These are phyloP conservation scores for Eulemur mongoz DNA, from an alignment of 2,797 vertebrate species.

Conservation along the genomic window DNA sequence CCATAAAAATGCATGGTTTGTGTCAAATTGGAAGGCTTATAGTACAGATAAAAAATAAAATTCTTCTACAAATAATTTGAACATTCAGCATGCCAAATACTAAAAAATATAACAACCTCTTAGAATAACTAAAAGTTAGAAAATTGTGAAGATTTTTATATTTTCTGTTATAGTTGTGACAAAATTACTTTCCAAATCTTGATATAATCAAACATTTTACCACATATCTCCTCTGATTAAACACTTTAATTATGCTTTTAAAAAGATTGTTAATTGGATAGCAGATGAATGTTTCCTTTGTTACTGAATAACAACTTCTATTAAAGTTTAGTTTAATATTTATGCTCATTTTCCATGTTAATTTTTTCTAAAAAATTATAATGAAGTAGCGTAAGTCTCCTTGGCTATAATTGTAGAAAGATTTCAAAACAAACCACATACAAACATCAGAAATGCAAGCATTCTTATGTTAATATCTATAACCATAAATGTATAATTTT, in stretches of 20 bases:
- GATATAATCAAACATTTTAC: conserved; percentile 2
- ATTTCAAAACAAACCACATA: conserved; percentile 42
- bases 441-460: neutral
- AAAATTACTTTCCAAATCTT: conserved; percentile 34
- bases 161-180: conserved; percentile 5
- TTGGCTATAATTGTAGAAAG: conserved; percentile 5
- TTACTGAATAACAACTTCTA: conserved; percentile 41
- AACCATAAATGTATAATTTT: neutral
- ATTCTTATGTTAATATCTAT: neutral
- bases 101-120: neutral
- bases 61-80: conserved; percentile 3
- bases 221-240: neutral
- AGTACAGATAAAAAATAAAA: neutral
- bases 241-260: conserved; percentile 26
- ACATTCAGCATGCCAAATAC: conserved; percentile 6
- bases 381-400: conserved; percentile 13
- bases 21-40: neutral
- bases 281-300: conserved; percentile 53
- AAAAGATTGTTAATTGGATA: conserved; percentile 35
- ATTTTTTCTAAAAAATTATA: conserved; percentile 60
- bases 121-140: conserved; percentile 5
- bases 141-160: neutral
- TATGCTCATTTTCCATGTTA: neutral
- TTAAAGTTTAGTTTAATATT: conserved; percentile 60
- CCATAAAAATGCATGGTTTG: neutral